These are phyloP conservation scores for Acrocyrtus sp. DNA, from an alignment of 2,888 invertebrate species.

Conservation along the genomic window DNA sequence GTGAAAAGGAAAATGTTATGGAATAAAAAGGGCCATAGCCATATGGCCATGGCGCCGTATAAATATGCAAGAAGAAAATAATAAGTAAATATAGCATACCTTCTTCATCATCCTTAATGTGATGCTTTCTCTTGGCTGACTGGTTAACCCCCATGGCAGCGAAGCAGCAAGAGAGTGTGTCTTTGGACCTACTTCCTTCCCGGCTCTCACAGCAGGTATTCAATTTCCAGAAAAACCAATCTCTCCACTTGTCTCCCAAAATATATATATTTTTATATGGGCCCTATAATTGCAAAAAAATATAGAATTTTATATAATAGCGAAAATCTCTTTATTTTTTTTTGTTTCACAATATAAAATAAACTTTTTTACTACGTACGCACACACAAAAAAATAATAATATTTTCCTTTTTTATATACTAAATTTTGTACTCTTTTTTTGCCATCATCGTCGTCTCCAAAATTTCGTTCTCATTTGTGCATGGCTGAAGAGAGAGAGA, in stretches of 20 bases:
- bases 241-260: conserved; percentile 14
- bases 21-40: background rate
- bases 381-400: no score
- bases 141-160: conserved; percentile 69
- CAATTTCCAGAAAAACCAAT: conserved; percentile 25
- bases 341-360: background rate
- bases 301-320: background rate
- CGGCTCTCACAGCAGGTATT: conserved; percentile 39
- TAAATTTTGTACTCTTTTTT: no score
- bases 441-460: no score
- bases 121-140: conserved; percentile 67
- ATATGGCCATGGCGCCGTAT: background rate
- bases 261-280: no score
- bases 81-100: conserved; percentile 65
- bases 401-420: background rate
- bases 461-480: no score
- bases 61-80: background rate
- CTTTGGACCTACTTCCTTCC: no score
- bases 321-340: background rate
- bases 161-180: background rate
- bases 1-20: background rate
- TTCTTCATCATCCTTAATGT: conserved; percentile 66
- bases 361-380: background rate
- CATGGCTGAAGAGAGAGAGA: no score
- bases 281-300: conserved; percentile 22